A percentile compares a stretch with the other conserved stretches of the same genome.
phyloP scores from a whole-genome alignment of 2,113 vertebrate species.

The Chlorodrepanis virens region DNA sequence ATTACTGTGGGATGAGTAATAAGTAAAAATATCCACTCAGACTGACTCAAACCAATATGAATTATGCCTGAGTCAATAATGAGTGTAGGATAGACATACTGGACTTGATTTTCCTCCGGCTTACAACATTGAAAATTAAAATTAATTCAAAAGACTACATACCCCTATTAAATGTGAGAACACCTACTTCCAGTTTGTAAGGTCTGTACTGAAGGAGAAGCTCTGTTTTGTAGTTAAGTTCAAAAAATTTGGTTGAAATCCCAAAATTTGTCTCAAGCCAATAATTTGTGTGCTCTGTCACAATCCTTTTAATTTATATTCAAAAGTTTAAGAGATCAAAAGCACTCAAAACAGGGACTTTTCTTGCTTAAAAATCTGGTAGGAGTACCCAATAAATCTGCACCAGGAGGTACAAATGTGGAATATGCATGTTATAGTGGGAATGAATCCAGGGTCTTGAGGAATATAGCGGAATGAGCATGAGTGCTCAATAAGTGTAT shows the following conservation, averaged over 20 bases:
- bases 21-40: slow-evolving; percentile 12
- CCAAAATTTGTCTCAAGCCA: neutral
- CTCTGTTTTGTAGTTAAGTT: neutral
- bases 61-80: slow-evolving; percentile 33
- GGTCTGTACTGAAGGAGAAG: neutral
- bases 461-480: neutral
- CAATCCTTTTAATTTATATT: neutral
- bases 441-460: neutral
- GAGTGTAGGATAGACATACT: neutral
- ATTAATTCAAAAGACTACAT: neutral
- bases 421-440: neutral
- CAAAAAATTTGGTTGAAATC: neutral
- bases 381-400: neutral
- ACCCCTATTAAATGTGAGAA: neutral
- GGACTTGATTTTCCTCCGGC: slow-evolving; percentile 11
- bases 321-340: neutral
- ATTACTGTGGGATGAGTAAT: slow-evolving; percentile 25
- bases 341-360: neutral
- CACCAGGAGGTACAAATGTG: neutral
- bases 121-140: neutral
- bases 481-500: neutral
- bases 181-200: neutral
- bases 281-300: neutral
- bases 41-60: slow-evolving; percentile 24
- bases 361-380: neutral